Evolutionary conservation across 2,797 vertebrate species (phyloP), one percentile per base, ranked within the genome.

Genomic region (Acrocephalus scirpaceus): DNA sequence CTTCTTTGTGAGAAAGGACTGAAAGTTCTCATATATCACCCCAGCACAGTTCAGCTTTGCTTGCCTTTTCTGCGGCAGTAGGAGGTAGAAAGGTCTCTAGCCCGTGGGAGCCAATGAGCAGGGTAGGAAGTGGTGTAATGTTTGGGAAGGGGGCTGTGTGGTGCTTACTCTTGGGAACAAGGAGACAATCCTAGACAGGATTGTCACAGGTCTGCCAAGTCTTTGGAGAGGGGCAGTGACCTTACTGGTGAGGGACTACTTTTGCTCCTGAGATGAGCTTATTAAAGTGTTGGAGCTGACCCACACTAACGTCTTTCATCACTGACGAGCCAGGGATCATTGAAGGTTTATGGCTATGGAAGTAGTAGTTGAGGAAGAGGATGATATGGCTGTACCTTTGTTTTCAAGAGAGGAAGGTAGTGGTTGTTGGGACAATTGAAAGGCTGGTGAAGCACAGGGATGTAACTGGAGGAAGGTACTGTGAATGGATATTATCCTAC

Each of bases 241-340:
- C 51, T 45, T 66, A 16, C 56, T 27, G 13, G 42, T 42, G 44
- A 61, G 32, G 38, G 25, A 27, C 51, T 77, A 14, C 21, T 9
- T 91, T 21, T 86, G 70, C 65, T 81, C 62, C 57, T 58, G 40
- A 50, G 18, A 22, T 75, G 48, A 71, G 23, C 44, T 80, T 62
- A 44, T 76, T 73, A 17, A 58, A 70, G 57, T 15, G 27, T 38
- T 48, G 18, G 38, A 69, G 18, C 51, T 89, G 57, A 54, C 13
- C 34, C 44, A 88, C 20, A 13, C 5, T 10, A 25, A 42, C 6
- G 6, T 47, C 36, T 75, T 64, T 56, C 47, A 64, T 32, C 11
- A n/a, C 34, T 0, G 0, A 9, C 27, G 17, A 53, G 4, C 36
- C 70, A 60, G n/a, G 27, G 54, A 25, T 70, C 25, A 38, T 22